phyloP scores from a whole-genome alignment of 2,113 vertebrate species.

The Pithys albifrons region DNA sequence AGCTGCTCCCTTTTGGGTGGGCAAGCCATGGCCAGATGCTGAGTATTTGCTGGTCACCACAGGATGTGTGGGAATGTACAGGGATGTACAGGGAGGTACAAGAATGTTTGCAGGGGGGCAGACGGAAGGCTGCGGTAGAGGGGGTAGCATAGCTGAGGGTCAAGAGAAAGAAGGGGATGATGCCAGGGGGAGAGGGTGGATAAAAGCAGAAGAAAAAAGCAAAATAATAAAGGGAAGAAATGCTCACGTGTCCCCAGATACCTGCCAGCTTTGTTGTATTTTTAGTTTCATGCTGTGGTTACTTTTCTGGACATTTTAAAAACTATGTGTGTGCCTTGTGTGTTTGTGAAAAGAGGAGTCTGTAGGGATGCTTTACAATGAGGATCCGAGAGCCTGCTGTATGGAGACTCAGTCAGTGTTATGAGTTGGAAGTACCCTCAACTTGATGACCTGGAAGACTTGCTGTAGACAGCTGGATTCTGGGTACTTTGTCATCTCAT shows the following conservation, averaged over 20 bases:
- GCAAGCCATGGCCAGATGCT: background rate
- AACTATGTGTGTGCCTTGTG: accelerated
- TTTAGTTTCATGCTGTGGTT: background rate
- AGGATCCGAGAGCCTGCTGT: background rate
- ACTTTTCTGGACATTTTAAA: background rate
- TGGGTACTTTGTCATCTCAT: background rate
- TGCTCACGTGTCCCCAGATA: background rate
- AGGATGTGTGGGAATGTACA: background rate
- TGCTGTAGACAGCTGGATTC: background rate
- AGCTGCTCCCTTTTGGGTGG: background rate
- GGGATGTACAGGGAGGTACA: accelerated
- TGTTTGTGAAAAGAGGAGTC: background rate
- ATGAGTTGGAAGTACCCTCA: background rate
- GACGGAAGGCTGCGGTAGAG: background rate
- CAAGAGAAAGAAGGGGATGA: accelerated
- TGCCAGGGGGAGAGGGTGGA: background rate
- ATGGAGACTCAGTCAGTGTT: background rate
- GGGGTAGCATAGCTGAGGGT: background rate
- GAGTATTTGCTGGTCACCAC: background rate
- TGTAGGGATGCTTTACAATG: background rate
- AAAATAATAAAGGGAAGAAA: background rate
- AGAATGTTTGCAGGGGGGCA: accelerated
- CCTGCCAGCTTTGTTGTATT: background rate
- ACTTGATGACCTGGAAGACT: background rate
- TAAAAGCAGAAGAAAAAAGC: background rate